Percentiles rank a stretch among this genome's conserved stretches.
Conservation (phyloP, 1,140 invertebrate genomes). For the Cryptotermes secundus region DNA sequence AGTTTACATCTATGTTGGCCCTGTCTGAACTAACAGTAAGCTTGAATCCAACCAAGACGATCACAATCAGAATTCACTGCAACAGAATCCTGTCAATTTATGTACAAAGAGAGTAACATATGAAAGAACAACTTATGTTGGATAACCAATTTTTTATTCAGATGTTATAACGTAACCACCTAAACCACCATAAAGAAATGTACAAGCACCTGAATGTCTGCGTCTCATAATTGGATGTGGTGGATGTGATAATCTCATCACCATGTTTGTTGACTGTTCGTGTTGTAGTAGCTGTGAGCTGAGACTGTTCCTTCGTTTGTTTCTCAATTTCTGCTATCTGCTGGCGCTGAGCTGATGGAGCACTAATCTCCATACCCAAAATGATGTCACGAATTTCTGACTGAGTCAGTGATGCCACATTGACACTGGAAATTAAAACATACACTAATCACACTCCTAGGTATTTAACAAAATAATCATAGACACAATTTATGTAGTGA, state of each 20-base stretch:
- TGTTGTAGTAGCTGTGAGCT: conserved; percentile 96
- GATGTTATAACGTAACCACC: no score
- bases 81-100: no score
- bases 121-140: no score
- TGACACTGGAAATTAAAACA: conserved; percentile 66
- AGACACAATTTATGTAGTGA: no score
- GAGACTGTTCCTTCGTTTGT: conserved; percentile 98
- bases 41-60: no score
- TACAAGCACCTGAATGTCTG: conserved; percentile 74
- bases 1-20: no score
- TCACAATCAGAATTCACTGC: neutral
- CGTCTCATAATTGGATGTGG: conserved; percentile 98
- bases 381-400: conserved; percentile 99
- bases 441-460: no score
- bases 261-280: conserved; percentile 99
- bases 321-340: conserved; percentile 99
- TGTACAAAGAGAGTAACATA: no score
- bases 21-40: no score
- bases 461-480: no score
- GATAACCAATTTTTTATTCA: no score
- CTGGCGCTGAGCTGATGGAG: conserved; percentile 96
- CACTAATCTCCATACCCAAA: conserved; percentile 99
- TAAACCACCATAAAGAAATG: no score
- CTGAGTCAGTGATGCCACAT: conserved; percentile 97
- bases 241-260: conserved; percentile 98